Conservation (phyloP, 2,888 invertebrate genomes). For the Ophion ventricosus region DNA sequence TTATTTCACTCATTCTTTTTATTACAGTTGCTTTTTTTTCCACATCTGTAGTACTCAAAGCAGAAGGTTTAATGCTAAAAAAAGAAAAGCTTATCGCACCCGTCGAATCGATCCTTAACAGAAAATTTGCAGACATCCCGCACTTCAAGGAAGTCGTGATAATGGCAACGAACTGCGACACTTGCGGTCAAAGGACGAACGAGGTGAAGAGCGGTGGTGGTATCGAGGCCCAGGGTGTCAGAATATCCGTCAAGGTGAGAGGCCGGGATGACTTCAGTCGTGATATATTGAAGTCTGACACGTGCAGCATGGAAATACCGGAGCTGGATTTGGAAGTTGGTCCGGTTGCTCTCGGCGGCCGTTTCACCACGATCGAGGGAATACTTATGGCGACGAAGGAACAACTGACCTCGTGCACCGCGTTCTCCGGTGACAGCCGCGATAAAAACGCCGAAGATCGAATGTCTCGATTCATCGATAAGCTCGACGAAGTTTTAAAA, state of each 20-base stretch:
- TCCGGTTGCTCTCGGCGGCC: slow-evolving; percentile 93
- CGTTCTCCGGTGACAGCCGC: slow-evolving; percentile 90
- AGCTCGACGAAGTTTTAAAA: slow-evolving; percentile 88
- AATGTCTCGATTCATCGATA: slow-evolving; percentile 87
- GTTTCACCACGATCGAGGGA: slow-evolving; percentile 98
- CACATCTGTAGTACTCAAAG: too few species aligned
- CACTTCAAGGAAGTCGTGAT: slow-evolving; percentile 99
- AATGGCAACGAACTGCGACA: slow-evolving; percentile 97
- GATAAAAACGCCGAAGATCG: slow-evolving; percentile 85
- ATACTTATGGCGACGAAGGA: slow-evolving; percentile 91
- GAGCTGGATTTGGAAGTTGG: slow-evolving; percentile 95
- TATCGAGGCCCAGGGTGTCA: slow-evolving; percentile 91
- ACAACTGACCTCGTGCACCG: slow-evolving; percentile 88
- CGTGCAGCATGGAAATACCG: slow-evolving; percentile 91
- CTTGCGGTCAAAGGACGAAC: slow-evolving; percentile 95
- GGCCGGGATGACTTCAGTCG: slow-evolving; percentile 92
- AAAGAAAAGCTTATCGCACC: slow-evolving; percentile 56
- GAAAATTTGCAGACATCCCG: slow-evolving; percentile 89
- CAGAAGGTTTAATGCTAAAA: background rate
- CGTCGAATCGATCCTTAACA: slow-evolving; percentile 69
- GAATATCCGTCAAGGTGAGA: slow-evolving; percentile 90
- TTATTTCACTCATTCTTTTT: too few species aligned
- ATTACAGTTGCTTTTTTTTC: too few species aligned
- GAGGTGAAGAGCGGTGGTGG: slow-evolving; percentile 98
- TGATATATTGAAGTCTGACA: slow-evolving; percentile 97